phyloP scores from a whole-genome alignment of 2,797 vertebrate genomes.

The Syndactyla subalaris region DNA sequence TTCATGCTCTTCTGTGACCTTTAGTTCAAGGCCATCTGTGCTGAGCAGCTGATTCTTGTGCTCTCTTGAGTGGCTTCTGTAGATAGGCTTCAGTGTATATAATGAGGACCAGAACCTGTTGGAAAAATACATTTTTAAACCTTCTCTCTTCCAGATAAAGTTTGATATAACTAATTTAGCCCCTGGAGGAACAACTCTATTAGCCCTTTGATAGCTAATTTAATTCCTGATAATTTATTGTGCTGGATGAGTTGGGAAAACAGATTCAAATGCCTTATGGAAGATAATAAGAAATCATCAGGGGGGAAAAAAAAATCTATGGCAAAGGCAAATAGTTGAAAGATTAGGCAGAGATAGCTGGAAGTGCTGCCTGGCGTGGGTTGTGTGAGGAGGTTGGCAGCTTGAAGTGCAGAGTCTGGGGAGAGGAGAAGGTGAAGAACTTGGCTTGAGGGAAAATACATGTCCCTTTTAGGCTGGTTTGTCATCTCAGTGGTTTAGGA shows the following conservation, averaged over 20 bases:
- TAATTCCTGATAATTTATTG: conserved; percentile 13
- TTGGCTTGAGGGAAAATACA: not conserved
- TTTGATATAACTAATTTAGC: not conserved
- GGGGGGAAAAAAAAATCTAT: fast-evolving
- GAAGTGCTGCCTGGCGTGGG: not conserved
- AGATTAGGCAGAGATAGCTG: not conserved
- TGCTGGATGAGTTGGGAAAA: not conserved
- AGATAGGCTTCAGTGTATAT: not conserved
- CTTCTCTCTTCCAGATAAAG: not conserved
- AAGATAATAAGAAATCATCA: not conserved
- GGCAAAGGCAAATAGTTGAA: not conserved
- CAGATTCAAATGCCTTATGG: not conserved
- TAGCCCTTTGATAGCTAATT: conserved; percentile 11
- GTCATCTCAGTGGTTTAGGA: not conserved
- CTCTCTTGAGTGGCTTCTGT: not conserved
- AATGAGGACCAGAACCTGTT: not conserved
- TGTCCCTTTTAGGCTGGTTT: not conserved
- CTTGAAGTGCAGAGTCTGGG: not conserved
- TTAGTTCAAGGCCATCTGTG: conserved; percentile 22
- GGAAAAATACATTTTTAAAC: not conserved
- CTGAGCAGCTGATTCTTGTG: not conserved
- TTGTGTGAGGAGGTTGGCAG: not conserved
- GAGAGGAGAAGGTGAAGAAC: not conserved
- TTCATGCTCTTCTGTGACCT: conserved; percentile 21
- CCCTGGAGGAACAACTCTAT: conserved; percentile 16